phyloP scores from a whole-genome alignment of 2,888 invertebrate genomes.

The Sinotaia quadrata region DNA sequence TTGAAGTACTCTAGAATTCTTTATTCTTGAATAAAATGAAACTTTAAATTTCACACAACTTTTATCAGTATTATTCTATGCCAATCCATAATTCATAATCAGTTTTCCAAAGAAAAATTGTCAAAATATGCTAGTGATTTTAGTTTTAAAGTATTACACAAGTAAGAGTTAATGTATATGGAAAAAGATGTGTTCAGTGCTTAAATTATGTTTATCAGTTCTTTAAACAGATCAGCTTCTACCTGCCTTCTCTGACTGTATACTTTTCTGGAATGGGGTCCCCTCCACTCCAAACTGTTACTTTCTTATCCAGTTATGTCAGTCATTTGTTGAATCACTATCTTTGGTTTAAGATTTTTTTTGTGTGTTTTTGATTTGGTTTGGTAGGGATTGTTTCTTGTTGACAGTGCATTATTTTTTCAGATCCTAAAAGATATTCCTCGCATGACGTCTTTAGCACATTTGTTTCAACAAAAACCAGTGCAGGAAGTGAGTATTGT shows the following conservation, averaged over 20 bases:
- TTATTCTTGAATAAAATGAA: too few species aligned
- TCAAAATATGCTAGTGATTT: too few species aligned
- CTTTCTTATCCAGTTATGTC: not conserved
- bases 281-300: not conserved
- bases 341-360: not conserved
- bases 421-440: conserved; percentile 69
- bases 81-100: too few species aligned
- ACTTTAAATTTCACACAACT: too few species aligned
- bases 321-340: not conserved
- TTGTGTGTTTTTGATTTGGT: conserved; percentile 1
- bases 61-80: too few species aligned
- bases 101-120: too few species aligned
- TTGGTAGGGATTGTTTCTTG: conserved; percentile 24
- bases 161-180: too few species aligned
- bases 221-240: too few species aligned
- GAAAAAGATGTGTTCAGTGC: too few species aligned
- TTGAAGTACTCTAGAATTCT: too few species aligned
- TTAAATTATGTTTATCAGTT: too few species aligned
- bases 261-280: not conserved
- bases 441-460: conserved; percentile 65
- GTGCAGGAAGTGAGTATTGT: conserved; percentile 64
- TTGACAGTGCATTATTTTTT: conserved; percentile 40
- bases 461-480: conserved; percentile 63
- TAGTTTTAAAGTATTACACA: too few species aligned
- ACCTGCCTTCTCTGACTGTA: conserved; percentile 17